Base-by-base conservation (phyloP, 2,888 invertebrate genomes). In the Drosophila buzzatii region DNA sequence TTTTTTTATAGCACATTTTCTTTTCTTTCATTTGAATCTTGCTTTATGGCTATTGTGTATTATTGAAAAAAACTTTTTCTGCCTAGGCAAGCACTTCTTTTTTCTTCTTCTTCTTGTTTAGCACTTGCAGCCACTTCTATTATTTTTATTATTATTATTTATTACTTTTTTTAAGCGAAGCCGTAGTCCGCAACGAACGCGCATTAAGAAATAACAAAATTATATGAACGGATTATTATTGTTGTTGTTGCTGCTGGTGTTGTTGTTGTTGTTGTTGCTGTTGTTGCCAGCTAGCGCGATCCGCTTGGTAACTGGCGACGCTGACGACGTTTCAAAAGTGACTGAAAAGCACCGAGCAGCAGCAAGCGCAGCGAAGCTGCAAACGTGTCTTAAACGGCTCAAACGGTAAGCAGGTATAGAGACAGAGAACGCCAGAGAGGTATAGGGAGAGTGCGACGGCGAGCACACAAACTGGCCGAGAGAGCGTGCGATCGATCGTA, bases 311-410 rank as follows among this genome's bases (percentile, higher is more conserved):
- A 73, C 80, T 82, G 73, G 68, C 80, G 70, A 73, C 69, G 59
- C 74, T 82, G 82, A 75, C 86, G 73, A 82, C 74, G 80, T 69
- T 83, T 80, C 62, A 78, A 82, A 85, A 87, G 85, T 82, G 76
- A 87, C 85, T 85, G 79, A 86, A 81, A 78, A 73, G 73, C 64
- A 64, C 52, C 59, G 70, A 75, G 27, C 67, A 59, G 67, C 71
- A 33, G 49, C 69, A 79, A 82, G 70, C 87, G 82, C 74, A 78
- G 47, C 85, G 71, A 77, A 79, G 85, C 80, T 87, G 82, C 82
- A 85, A 85, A 85, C 85, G 85, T 85, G 85, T 87, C 85, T 85
- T 87, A 78, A 72, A 85, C 76, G 69, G 65, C 74, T 57, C 59
- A 61, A 73, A 73, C 61, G 75, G 68, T 73, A 73, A 65, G 42